Base-by-base conservation (phyloP, 35 echinoderm and acorn worm genomes). In the Amphiura filiformis region DNA sequence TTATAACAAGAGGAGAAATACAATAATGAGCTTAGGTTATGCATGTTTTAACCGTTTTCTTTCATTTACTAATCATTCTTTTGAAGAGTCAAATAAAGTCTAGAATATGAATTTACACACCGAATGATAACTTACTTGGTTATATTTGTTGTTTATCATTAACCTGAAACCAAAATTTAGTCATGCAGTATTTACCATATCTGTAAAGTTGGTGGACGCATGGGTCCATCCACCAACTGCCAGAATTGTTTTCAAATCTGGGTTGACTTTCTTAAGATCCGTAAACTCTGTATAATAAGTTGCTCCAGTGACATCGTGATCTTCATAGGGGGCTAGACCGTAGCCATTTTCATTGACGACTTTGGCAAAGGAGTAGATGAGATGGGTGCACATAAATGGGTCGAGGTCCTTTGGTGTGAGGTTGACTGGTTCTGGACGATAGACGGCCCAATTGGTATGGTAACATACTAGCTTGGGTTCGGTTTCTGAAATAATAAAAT, bases 171-270 rank as follows among this genome's bases (percentile, higher is more conserved):
- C n/a, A n/a, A n/a, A n/a, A n/a, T n/a, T n/a, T n/a, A n/a, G n/a
- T n/a, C n/a, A n/a, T n/a, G n/a, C n/a, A n/a, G n/a, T n/a, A n/a
- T n/a, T 32, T 23, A 85, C 89, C 89, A 91, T 91, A 32, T 34
- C 18, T 26, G 82, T 91, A 41, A 91, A 91, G 26, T 31, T 44
- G 7, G 41, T n/a, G 7, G 65, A 47, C 13, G 81, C 89, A 84
- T 84, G 82, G 1, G 35, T 84, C 89, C 89, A 91, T 18, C 89
- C 89, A 1, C 89, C 89, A 41, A 91, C 81, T 0, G 89, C 89
- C 32, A 91, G 18, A 32, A 91, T 32, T 13, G 82, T 84, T 15
- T 84, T 83, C 37, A 91, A 31, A 23, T 26, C 20, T 23, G 89
- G 89, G 36, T 84, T 57, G 13, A 37, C 17, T 12, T 42, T 0